A percentile compares a stretch with the other conserved stretches of the same genome.
Evolutionary conservation across 2,888 invertebrate species (phyloP).

Genomic region (Abrostola triplasia): DNA sequence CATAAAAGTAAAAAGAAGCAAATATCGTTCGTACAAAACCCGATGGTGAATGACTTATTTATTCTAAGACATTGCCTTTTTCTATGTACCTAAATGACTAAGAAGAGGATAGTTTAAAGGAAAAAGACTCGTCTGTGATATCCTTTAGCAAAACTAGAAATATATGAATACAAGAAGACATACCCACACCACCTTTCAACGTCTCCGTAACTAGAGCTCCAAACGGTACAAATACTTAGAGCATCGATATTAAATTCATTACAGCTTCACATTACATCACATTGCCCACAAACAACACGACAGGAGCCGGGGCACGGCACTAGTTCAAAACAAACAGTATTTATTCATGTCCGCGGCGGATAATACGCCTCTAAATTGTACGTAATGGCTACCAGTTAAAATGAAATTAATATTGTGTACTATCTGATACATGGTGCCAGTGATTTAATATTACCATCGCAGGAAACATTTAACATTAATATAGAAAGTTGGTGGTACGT

Average conservation of each 20-base stretch:
- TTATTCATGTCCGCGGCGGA: constrained; percentile 53
- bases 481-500: constrained; percentile 56
- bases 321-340: constrained; percentile 52
- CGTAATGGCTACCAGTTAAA: constrained; percentile 72
- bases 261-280: constrained; percentile 44
- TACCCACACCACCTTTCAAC: too few relatives aligned
- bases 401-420: constrained; percentile 64
- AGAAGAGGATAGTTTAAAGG: too few relatives aligned
- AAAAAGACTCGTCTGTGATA: too few relatives aligned
- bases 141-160: too few relatives aligned
- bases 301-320: constrained; percentile 32
- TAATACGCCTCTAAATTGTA: constrained; percentile 61
- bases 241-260: constrained; percentile 26
- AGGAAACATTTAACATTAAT: constrained; percentile 56
- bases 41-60: too few relatives aligned
- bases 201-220: constrained; percentile 4
- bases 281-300: constrained; percentile 34
- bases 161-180: background rate
- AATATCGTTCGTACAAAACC: too few relatives aligned
- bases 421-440: constrained; percentile 54
- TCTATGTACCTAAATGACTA: too few relatives aligned
- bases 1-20: too few relatives aligned
- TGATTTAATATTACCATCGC: constrained; percentile 65
- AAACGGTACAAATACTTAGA: constrained; percentile 31
- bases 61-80: too few relatives aligned